Evolutionary conservation across 1,140 invertebrate species (phyloP).

Genomic region (Achroia grisella): DNA sequence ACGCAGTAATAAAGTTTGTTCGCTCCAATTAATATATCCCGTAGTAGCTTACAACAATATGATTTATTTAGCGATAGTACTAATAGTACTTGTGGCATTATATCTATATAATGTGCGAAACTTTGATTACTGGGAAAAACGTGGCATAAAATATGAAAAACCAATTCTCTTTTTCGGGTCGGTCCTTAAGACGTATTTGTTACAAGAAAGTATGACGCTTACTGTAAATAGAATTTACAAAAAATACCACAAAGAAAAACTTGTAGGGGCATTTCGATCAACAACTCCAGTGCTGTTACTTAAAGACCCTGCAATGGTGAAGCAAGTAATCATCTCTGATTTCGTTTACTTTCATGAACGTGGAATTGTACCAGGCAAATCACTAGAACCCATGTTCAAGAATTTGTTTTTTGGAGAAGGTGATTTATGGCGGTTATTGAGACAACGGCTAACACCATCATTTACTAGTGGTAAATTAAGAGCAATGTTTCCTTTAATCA

Average conservation of each 20-base stretch:
- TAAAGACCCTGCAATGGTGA: not conserved
- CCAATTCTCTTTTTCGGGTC: constrained; percentile 2
- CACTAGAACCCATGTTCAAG: constrained; percentile 19
- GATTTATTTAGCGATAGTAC: not conserved
- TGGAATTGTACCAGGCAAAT: not conserved
- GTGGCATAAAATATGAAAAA: constrained; percentile 3
- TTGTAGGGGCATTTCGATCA: not conserved
- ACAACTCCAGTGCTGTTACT: not conserved
- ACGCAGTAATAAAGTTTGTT: too few species aligned
- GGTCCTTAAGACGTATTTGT: not conserved
- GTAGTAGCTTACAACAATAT: not conserved
- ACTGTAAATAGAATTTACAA: not conserved
- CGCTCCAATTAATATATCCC: too few species aligned
- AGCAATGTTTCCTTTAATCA: constrained; percentile 65
- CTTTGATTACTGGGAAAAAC: constrained; percentile 2
- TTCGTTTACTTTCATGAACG: not conserved
- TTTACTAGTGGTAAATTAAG: constrained; percentile 17
- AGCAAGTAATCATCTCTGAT: not conserved
- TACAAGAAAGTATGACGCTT: constrained; percentile 2
- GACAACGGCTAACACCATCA: constrained; percentile 44
- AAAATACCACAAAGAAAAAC: not conserved
- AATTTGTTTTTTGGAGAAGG: constrained; percentile 30
- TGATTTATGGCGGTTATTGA: constrained; percentile 66
- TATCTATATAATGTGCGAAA: constrained; percentile 2
- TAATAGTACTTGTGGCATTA: not conserved